Base-by-base conservation (phyloP, 2,888 invertebrate genomes). In the Hirtodrosophila trivittata region DNA sequence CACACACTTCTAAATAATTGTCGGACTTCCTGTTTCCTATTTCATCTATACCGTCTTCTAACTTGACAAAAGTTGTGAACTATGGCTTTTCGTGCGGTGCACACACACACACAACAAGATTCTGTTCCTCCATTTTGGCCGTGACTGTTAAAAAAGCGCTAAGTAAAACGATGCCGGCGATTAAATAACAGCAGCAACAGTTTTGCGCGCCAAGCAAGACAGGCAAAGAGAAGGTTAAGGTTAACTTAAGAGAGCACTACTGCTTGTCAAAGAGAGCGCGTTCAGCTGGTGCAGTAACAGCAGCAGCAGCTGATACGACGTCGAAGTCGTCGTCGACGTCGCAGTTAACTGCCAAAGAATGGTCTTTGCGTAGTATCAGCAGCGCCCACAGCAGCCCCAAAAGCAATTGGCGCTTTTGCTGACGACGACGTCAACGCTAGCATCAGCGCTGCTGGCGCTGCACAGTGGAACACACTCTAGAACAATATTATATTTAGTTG, bases 131-230 rank as follows among this genome's bases (percentile, higher is more conserved):
- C 5, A 21, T 21, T 21, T 26, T 9, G 10, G 38, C 35, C 7
- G 16, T 21, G 13, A 71, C 72, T 21, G 77, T 65, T 42, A 18
- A 13, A 50, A 67, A 56, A 57, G 45, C 54, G 49, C 39, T 56
- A 58, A 66, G 56, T 62, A 55, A 68, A 73, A 54, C 56, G 52
- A 63, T 80, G 77, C 80, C 80, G 80, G 80, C 76, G 69, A 78
- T 70, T 82, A 75, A 84, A 82, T 85, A 82, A 85, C 78, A 85
- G 82, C 66, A 81, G 85, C 80, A 81, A 81, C 80, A 81, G 80
- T 85, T 81, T 81, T 85, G 63, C 78, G 85, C 82, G 82, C 80
- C 85, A 84, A 68, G 33, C 59, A 35, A 60, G 16, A 6, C 39
- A 3, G 52, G 16, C 41, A 25, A 59, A 73, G 63, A 73, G 58